Base-by-base conservation (phyloP, 2,888 invertebrate species). In the Apotomis turbidana region DNA sequence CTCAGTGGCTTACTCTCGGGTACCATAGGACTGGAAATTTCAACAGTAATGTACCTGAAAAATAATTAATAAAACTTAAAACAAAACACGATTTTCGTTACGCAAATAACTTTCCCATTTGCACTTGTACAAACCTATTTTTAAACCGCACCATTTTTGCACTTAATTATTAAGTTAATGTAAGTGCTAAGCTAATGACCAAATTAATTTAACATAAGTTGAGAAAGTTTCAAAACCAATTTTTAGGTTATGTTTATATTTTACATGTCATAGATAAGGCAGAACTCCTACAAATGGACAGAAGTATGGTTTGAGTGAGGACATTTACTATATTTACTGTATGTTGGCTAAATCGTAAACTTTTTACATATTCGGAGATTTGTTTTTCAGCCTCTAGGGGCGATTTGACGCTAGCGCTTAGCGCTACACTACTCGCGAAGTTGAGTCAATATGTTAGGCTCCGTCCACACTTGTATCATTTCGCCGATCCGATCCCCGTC, bases 31-130 rank as follows among this genome's bases (percentile, higher is more conserved):
- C 94, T 85, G 75, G 88, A 88, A 73, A 97, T 95, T 90, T 96
- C 95, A 3, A 96, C 92, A 0, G 96, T 95, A 38, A 97, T 93
- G 77, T 96, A 97, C 77, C 97, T 96, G 80, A 64, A 91, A 90
- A 67, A 70, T 5, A 72, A 76, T 59, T 12, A 68, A 68, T 9
- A 51, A 8, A 36, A 10, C 6, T 10, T 49, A 49, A 9, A 49
- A 9, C 3, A 6, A 6, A 9, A 49, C 8, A 9, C 9, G 41
- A 41, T 41, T 41, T 0, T 41, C 5, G 41, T 41, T 41, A 41
- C 49, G 6, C 49, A 4, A 9, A 49, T 0, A 49, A 49, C 49
- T 9, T 49, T 10, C 3, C 5, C 1, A 49, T 9, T 9, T 49
- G 8, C 49, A 49, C 49, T 49, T 3, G 9, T 44, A 67, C 74